Conservation (phyloP, 2,797 vertebrate species). For the Pseudopleuronectes americanus region DNA sequence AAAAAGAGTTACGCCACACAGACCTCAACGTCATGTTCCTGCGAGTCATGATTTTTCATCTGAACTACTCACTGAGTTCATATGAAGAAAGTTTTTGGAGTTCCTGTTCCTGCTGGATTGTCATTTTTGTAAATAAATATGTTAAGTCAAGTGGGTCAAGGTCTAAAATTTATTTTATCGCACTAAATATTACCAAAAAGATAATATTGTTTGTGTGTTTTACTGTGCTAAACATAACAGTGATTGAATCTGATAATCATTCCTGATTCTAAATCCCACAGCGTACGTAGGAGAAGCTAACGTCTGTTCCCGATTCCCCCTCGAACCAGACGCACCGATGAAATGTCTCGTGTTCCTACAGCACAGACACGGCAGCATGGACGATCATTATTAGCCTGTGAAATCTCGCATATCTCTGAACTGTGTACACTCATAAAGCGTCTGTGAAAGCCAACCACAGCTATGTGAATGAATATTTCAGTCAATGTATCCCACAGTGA, state of each 20-base stretch:
- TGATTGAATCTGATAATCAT: too few relatives aligned
- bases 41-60: neutral
- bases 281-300: too few relatives aligned
- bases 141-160: neutral
- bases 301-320: neutral
- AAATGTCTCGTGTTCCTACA: neutral
- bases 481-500: constrained; percentile 21
- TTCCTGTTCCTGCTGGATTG: neutral
- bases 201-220: too few relatives aligned
- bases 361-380: constrained; percentile 15
- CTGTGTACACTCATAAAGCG: constrained; percentile 55
- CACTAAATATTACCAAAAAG: too few relatives aligned
- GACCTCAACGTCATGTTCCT: neutral
- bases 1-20: neutral
- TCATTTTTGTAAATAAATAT: constrained; percentile 33
- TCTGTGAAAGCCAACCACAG: constrained; percentile 49
- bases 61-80: neutral
- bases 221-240: too few relatives aligned
- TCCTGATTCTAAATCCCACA: too few relatives aligned
- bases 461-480: constrained; percentile 57
- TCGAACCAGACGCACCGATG: neutral
- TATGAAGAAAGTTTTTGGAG: neutral
- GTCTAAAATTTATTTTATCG: neutral
- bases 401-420: constrained; percentile 69
- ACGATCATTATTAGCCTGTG: constrained; percentile 42